Evolutionary conservation across 2,888 invertebrate species (phyloP), one percentile per base, ranked within the genome.

Genomic region (Parnassius orleans): DNA sequence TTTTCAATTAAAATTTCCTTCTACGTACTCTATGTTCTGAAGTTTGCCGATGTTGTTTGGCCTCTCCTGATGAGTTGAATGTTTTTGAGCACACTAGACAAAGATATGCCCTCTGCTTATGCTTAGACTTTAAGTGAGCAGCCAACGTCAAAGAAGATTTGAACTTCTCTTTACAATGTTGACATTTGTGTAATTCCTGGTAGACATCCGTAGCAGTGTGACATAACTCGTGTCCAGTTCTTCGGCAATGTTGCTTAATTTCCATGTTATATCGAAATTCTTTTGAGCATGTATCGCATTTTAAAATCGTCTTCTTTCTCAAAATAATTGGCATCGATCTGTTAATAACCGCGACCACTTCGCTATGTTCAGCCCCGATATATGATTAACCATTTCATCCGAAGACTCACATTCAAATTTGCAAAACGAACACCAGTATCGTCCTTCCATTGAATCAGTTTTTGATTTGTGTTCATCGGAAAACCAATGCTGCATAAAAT

Each of bases 261-360:
- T 96, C 95, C 10, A 95, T 90, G 68, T 97, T 97, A 75, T 95
- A 95, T 14, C 94, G 92, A 78, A 97, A 98, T 47, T 92, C 88
- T 73, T 93, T 89, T 10, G 80, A 79, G 78, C 98, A 98, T 19
- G 93, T 93, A 1, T 83, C 84, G 78, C 98, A 98, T 65, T 87
- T 83, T 5, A 95, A 79, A 0, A 92, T 87, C 2, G 92, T 90
- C 64, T 94, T 93, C 74, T 95, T 95, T 66, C 95, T 93, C 63
- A 97, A 95, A 43, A 95, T 93, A 56, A 96, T 95, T 1, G 97
- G 96, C 76, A 96, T 95, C 0, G 96, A 96, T 72, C 95, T 93
- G 77, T 96, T 96, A 67, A 97, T 95, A 14, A 94, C 95, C 2
- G 94, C 92, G 0, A 96, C 93, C 0, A 96, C 94, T 79, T 96